Base-by-base conservation (phyloP, 2,113 vertebrate species). In the Paraplagusia blochii region DNA sequence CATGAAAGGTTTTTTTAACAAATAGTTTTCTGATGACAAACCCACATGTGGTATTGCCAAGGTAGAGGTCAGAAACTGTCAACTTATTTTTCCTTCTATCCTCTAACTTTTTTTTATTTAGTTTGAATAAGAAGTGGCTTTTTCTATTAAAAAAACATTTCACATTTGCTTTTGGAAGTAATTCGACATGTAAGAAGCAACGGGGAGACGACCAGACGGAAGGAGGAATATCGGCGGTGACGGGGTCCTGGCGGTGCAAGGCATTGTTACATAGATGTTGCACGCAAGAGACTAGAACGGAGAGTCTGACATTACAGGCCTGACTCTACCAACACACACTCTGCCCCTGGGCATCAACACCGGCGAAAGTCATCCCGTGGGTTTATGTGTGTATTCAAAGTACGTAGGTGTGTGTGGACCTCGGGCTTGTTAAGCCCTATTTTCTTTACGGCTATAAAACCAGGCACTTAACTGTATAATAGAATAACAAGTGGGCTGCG, bases 261-360 rank as follows among this genome's bases (percentile, higher is more conserved):
- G 12, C 0, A 62, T 77, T 71, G 74, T 42, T 17, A 66, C 60
- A 63, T 56, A 69, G 51, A 59, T 43, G 40, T 42, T 50, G 29
- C 55, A 55, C 65, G 67, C 77, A 51, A 56, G 69, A 75, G 52
- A 59, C 22, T 8, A 16, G 40, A 58, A 29, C 53, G 52, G 63
- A 62, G 58, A 79, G 58, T 67, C 55, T 48, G 61, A 38, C 55
- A 69, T 78, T 76, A 76, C 76, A 79, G 52, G 55, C 48, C 51
- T 65, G 44, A 48, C 51, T 63, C 63, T 70, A 57, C 53, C 55
- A 53, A 51, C 59, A 73, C 76, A 85, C 70, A 83, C 70, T 51
- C 62, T 67, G 69, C 51, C 70, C 47, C 22, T 16, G 45, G 61
- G 77, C 66, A 85, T 69, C 45, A 40, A 53, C 48, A 57, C 53